Conservation (phyloP, 2,797 vertebrate genomes). For the Lithobates pipiens region DNA sequence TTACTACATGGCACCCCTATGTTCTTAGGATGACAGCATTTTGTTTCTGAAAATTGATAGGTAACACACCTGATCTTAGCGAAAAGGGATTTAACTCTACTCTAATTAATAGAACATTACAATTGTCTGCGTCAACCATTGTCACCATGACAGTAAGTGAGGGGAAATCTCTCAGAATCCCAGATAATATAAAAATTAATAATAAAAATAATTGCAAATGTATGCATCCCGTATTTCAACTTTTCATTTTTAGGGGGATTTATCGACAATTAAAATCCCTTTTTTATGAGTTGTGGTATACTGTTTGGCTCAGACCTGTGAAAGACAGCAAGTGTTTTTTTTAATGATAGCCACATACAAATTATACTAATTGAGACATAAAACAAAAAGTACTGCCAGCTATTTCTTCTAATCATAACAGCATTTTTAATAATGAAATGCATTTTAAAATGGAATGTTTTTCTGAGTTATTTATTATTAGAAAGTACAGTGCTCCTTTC, state of each 20-base stretch:
- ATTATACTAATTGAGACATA: neutral
- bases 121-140: too few species aligned
- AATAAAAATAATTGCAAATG: neutral
- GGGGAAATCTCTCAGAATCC: too few species aligned
- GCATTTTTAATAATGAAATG: neutral
- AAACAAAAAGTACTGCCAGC: neutral
- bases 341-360: slow-evolving; percentile 13
- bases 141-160: too few species aligned
- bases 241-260: neutral
- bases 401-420: neutral
- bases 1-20: too few species aligned
- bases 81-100: too few species aligned
- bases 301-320: neutral
- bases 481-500: neutral
- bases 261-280: slow-evolving; percentile 13
- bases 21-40: too few species aligned
- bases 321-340: neutral
- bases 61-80: too few species aligned
- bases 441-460: neutral
- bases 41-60: too few species aligned
- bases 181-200: too few species aligned
- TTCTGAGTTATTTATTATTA: neutral
- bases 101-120: too few species aligned
- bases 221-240: neutral
- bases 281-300: neutral